These are phyloP conservation scores for Mylabris phalerata DNA, from an alignment of 1,140 invertebrate species.

Conservation along the genomic window DNA sequence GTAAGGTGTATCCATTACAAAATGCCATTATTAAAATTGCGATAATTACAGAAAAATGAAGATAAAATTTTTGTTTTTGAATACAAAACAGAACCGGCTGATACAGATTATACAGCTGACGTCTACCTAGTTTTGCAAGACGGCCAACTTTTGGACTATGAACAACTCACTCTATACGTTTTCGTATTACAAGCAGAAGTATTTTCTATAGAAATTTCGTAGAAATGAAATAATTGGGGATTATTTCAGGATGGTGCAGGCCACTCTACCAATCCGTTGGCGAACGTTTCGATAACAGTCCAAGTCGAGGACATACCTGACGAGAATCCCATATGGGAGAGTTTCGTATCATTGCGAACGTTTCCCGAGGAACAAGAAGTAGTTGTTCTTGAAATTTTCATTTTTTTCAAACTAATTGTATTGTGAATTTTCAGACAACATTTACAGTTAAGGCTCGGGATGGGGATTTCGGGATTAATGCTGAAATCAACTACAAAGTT, in stretches of 20 bases:
- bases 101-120: neutral
- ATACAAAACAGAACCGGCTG: neutral
- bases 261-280: neutral
- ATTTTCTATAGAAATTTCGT: neutral
- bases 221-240: neutral
- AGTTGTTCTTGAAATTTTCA: neutral
- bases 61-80: neutral
- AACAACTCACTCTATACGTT: neutral
- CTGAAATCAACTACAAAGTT: neutral
- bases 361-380: neutral
- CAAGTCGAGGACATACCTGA: conserved; percentile 1
- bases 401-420: neutral
- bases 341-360: neutral
- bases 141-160: neutral
- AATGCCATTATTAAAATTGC: neutral
- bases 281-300: neutral
- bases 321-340: neutral
- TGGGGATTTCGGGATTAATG: conserved; percentile 5
- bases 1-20: neutral
- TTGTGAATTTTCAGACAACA: neutral
- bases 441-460: conserved; percentile 1
- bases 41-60: neutral
- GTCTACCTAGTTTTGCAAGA: conserved; percentile 1
- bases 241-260: conserved; percentile 4
- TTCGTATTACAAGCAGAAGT: conserved; percentile 8